Conservation (phyloP, 2,113 vertebrate species). For the Bostrychus sinensis region DNA sequence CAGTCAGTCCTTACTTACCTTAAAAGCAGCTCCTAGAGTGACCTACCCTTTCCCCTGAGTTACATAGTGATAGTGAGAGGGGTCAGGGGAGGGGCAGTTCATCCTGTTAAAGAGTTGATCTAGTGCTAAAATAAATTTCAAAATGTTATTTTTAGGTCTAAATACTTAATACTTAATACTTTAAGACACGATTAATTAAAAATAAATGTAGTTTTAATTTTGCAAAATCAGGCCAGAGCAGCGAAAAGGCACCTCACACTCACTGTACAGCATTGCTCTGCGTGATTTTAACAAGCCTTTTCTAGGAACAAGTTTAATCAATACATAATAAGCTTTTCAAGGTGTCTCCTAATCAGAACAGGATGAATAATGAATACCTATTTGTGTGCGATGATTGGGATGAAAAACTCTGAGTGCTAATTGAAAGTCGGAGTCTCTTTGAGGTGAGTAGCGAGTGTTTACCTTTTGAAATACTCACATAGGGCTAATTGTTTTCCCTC, state of each 20-base stretch:
- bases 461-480: background rate
- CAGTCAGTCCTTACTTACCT: too few relatives aligned
- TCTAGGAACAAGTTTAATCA: constrained; percentile 39
- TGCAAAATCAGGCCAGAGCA: background rate
- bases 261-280: background rate
- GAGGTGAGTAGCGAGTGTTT: background rate
- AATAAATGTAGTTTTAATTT: background rate
- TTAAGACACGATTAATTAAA: too few relatives aligned
- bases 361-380: constrained; percentile 32
- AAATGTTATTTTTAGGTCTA: too few relatives aligned
- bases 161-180: too few relatives aligned
- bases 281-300: constrained; percentile 29
- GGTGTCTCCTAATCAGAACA: constrained; percentile 22
- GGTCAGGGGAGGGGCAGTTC: too few relatives aligned
- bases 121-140: too few relatives aligned
- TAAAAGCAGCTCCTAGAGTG: too few relatives aligned
- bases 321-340: constrained; percentile 27
- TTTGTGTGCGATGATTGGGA: constrained; percentile 14
- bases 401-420: background rate
- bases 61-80: too few relatives aligned
- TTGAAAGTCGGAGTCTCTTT: constrained; percentile 8
- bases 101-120: too few relatives aligned
- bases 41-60: too few relatives aligned
- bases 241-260: background rate
- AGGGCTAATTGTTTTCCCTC: background rate